Conservation (phyloP, 1,140 invertebrate species). For the Bombus difficillimus region DNA sequence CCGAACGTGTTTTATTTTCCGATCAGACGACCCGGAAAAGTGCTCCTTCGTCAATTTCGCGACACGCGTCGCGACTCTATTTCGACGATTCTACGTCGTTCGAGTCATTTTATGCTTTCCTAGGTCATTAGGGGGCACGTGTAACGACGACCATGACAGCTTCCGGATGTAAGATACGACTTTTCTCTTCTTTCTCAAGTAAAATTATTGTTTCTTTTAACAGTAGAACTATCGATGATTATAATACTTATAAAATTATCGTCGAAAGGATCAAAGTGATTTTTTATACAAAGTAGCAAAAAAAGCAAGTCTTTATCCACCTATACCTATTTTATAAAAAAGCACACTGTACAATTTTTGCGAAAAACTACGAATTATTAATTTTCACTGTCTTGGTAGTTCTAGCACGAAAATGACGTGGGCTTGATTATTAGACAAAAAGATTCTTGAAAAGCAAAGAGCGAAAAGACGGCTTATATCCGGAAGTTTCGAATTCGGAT, state of each 20-base stretch:
- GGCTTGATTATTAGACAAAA: too few relatives aligned
- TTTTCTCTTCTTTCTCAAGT: neutral
- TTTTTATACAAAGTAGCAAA: too few relatives aligned
- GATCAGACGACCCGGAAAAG: slow-evolving; percentile 6
- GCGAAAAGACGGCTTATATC: neutral
- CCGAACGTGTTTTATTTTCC: slow-evolving; percentile 20
- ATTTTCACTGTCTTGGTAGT: too few relatives aligned
- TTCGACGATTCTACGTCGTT: neutral
- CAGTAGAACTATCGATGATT: neutral
- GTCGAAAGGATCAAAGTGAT: too few relatives aligned
- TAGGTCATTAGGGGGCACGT: neutral
- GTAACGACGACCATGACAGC: neutral
- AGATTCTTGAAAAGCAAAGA: neutral
- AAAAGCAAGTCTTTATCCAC: too few relatives aligned
- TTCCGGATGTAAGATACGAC: neutral
- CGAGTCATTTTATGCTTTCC: neutral
- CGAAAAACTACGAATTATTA: too few relatives aligned
- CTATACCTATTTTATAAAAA: too few relatives aligned
- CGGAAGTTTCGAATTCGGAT: neutral
- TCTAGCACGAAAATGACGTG: too few relatives aligned
- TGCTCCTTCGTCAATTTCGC: slow-evolving; percentile 3
- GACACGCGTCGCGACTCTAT: neutral
- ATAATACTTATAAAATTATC: too few relatives aligned
- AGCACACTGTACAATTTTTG: too few relatives aligned
- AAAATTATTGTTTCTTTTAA: neutral